Conservation (phyloP, 2,797 vertebrate species). For the Malurus splendens region DNA sequence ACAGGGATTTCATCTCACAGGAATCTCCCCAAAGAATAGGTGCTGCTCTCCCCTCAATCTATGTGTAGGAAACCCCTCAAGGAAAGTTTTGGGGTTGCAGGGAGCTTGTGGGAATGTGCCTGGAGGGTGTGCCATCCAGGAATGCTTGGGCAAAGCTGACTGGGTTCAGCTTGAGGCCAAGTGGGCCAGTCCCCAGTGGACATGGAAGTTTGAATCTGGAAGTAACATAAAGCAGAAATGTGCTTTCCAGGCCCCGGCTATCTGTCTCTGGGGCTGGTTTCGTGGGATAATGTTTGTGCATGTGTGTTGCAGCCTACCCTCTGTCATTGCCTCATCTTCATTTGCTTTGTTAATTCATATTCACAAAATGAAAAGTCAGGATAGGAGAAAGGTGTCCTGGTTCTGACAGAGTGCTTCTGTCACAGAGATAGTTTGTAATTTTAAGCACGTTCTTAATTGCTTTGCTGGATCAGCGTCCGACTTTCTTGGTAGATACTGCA, state of each 20-base stretch:
- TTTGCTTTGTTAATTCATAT: neutral
- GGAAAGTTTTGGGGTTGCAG: neutral
- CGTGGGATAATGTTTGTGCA: neutral
- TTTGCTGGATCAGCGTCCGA: neutral
- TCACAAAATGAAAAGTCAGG: neutral
- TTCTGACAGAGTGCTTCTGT: neutral
- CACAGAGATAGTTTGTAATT: neutral
- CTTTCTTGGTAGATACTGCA: neutral
- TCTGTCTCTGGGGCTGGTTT: neutral
- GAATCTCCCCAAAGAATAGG: neutral
- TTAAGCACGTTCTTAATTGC: constrained; percentile 9
- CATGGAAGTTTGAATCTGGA: neutral
- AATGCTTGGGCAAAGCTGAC: neutral
- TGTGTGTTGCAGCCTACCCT: neutral
- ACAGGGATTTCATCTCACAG: neutral
- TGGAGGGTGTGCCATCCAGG: neutral
- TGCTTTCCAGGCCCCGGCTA: neutral
- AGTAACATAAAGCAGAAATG: neutral
- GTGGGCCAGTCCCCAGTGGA: neutral
- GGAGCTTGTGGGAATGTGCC: fast-evolving
- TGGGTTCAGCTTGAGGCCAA: neutral
- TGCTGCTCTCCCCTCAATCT: neutral
- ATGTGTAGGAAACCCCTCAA: neutral
- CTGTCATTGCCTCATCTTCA: neutral
- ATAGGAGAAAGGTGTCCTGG: neutral